Base-by-base conservation (phyloP, 1,140 invertebrate species). In the Megalopta genalis region DNA sequence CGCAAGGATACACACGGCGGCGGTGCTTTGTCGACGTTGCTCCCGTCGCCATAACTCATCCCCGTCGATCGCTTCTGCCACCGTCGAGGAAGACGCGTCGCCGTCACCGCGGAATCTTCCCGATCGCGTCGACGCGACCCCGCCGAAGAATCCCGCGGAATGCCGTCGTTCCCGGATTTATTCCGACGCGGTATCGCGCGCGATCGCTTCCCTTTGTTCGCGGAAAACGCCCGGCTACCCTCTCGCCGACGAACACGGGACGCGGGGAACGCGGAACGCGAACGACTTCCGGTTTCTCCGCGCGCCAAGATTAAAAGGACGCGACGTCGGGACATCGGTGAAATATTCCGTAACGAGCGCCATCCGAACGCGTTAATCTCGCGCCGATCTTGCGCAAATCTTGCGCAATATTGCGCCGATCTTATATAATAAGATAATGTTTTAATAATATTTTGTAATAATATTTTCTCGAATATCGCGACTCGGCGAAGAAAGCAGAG, bases 11-110 rank as follows among this genome's bases (percentile, higher is more conserved):
- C 49, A 4, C 49, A 6, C 10, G 0, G 49, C 49, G 49, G 18
- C 49, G 18, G 4, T 16, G 49, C 49, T 52, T 52, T 21, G 49
- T 6, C 49, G 16, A 18, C 18, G 49, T 69, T 88, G 1, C 32
- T 4, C 68, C 67, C 37, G 54, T 81, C 49, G 69, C 78, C 70
- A 68, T 84, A 87, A 87, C 84, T 89, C 65, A 82, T 83, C 59
- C 73, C 76, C 68, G 71, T 18, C 73, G 57, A 80, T 80, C 74
- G 64, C 60, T 83, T 71, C 60, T 81, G 60, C 25, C 42, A 79
- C n/a, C n/a, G 64, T 49, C 16, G 63, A 80, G 68, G 73, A 82
- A 77, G 9, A 82, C 64, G 23, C 14, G 21, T n/a, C 39, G 59
- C n/a, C n/a, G n/a, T n/a, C n/a, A n/a, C n/a, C n/a, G n/a, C n/a